These are phyloP conservation scores for Naso thynnoides DNA, from an alignment of 2,797 vertebrate genomes.

Conservation along the genomic window DNA sequence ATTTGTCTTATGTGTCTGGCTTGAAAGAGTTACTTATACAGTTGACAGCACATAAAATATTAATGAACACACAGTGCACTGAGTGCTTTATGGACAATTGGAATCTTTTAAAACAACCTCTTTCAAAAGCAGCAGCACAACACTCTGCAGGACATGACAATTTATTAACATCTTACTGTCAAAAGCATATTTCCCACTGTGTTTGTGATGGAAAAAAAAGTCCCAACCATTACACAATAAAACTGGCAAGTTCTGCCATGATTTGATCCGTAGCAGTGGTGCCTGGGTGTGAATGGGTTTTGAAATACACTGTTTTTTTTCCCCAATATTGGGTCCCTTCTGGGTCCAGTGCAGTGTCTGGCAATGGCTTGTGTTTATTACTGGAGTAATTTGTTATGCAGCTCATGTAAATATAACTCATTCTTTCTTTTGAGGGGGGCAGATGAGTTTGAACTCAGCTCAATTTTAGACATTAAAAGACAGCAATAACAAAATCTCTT, in stretches of 20 bases:
- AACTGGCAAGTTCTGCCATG: not conserved
- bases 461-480: not conserved
- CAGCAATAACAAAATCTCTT: not conserved
- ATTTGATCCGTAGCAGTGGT: not conserved
- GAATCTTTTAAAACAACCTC: constrained; percentile 2
- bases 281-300: constrained; percentile 15
- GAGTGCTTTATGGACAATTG: constrained; percentile 9
- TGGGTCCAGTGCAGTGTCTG: not conserved
- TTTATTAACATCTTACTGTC: not conserved
- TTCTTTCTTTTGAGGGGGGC: not conserved
- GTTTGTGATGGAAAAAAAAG: not conserved
- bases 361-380: constrained; percentile 19
- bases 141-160: not conserved
- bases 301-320: not conserved
- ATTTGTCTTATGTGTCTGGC: not conserved
- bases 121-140: constrained; percentile 11
- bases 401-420: constrained; percentile 2
- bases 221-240: not conserved
- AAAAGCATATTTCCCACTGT: not conserved
- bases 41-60: constrained; percentile 36
- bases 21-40: not conserved
- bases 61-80: constrained; percentile 6
- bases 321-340: not conserved
- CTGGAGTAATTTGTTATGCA: constrained; percentile 11
- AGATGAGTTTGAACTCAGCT: constrained; percentile 32